These are phyloP conservation scores for Sesia bembeciformis DNA, from an alignment of 2,888 invertebrate species.

Conservation along the genomic window DNA sequence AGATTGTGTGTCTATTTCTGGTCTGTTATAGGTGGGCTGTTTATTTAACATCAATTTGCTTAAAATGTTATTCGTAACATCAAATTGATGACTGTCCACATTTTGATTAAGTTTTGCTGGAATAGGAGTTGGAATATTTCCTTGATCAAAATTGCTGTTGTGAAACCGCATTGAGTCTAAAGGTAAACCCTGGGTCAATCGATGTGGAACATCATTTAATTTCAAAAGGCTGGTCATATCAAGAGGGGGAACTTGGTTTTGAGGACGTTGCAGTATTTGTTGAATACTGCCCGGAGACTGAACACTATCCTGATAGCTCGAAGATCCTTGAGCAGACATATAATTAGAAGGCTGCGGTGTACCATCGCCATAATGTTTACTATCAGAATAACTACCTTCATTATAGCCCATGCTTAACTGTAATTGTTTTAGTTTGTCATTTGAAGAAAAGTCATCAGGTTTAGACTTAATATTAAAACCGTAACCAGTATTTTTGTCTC, in stretches of 20 bases:
- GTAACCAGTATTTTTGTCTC: conserved; percentile 56
- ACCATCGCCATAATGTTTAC: conserved; percentile 29
- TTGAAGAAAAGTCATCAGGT: conserved; percentile 31
- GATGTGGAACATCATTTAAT: conserved; percentile 55
- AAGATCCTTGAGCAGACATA: conserved; percentile 23
- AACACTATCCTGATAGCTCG: conserved; percentile 34
- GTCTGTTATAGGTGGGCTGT: conserved; percentile 36
- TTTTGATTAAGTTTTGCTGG: conserved; percentile 61
- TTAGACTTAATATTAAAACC: conserved; percentile 51
- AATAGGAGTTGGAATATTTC: conserved; percentile 39
- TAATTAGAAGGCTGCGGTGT: conserved; percentile 27
- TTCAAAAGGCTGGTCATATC: conserved; percentile 47
- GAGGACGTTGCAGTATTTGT: conserved; percentile 31
- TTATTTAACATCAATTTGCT: conserved; percentile 49
- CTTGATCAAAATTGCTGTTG: conserved; percentile 46
- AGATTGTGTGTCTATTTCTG: conserved; percentile 42
- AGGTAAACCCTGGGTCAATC: conserved; percentile 41
- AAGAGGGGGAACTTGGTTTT: conserved; percentile 15
- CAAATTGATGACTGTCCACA: conserved; percentile 56
- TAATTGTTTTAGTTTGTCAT: conserved; percentile 34
- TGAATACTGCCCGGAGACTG: conserved; percentile 35
- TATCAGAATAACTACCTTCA: conserved; percentile 19
- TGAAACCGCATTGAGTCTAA: conserved; percentile 36
- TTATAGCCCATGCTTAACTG: conserved; percentile 16
- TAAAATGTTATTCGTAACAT: conserved; percentile 45